phyloP scores from a whole-genome alignment of 2,797 vertebrate genomes.

The Benthosema pterotum region DNA sequence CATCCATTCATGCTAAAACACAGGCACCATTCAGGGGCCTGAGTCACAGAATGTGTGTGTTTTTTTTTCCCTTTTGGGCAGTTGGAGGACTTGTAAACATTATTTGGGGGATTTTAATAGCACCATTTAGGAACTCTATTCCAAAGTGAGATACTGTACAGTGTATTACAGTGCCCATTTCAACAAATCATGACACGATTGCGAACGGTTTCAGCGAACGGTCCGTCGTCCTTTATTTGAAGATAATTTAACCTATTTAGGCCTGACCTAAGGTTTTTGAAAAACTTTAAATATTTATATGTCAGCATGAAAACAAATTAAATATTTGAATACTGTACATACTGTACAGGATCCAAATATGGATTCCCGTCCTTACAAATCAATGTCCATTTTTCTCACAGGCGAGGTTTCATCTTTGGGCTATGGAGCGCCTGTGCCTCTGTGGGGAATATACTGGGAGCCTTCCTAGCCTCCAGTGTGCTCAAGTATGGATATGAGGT shows the following conservation, averaged over 20 bases:
- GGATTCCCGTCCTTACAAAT: no score
- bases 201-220: background rate
- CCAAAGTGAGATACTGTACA: background rate
- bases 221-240: no score
- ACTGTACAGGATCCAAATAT: no score
- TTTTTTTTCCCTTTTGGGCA: slow-evolving; percentile 26
- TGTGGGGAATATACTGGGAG: slow-evolving; percentile 96
- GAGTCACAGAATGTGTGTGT: background rate
- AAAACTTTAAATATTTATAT: no score
- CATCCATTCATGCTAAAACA: slow-evolving; percentile 48
- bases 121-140: background rate
- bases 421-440: slow-evolving; percentile 98
- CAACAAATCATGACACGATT: background rate
- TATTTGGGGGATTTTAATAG: slow-evolving; percentile 16
- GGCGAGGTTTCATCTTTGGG: slow-evolving; percentile 92
- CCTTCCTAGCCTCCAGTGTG: slow-evolving; percentile 93
- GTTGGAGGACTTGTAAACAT: slow-evolving; percentile 9
- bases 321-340: no score
- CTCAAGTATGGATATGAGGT: slow-evolving; percentile 97
- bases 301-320: no score
- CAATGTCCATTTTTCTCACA: slow-evolving; percentile 40
- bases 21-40: slow-evolving; percentile 41
- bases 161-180: background rate
- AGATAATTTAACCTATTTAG: no score
- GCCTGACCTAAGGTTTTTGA: no score